Conservation (phyloP, 1,140 invertebrate genomes). For the Eueides isabella region DNA sequence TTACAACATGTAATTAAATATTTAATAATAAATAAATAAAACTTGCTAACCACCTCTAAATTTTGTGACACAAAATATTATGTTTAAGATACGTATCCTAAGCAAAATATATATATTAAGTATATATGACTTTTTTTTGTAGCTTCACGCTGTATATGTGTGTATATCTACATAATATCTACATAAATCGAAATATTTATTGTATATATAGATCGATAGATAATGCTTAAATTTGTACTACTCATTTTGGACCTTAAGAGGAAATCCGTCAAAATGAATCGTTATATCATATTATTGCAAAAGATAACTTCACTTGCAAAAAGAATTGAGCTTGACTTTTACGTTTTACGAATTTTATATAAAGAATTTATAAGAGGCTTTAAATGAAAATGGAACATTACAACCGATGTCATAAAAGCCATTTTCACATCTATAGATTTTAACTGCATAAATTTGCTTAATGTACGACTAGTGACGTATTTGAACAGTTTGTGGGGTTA, state of each 20-base stretch:
- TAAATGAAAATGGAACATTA: neutral
- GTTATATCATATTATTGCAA: neutral
- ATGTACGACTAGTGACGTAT: slow-evolving; percentile 23
- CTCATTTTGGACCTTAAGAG: neutral
- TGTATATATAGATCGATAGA: neutral
- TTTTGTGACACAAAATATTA: too few relatives aligned
- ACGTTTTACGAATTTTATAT: slow-evolving; percentile 20
- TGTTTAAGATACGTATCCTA: too few relatives aligned
- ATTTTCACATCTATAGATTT: slow-evolving; percentile 23
- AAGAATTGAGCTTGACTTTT: neutral
- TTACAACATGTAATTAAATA: too few relatives aligned
- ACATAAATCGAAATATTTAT: too few relatives aligned
- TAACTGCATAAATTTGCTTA: slow-evolving; percentile 28
- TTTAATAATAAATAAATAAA: too few relatives aligned
- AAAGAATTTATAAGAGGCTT: neutral
- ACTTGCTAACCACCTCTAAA: too few relatives aligned
- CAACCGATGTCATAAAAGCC: slow-evolving; percentile 3
- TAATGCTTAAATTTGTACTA: neutral
- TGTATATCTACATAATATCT: too few relatives aligned
- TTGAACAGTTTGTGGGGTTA: neutral
- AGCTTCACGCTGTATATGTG: too few relatives aligned
- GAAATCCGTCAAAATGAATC: neutral
- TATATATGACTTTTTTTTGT: too few relatives aligned
- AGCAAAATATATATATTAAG: too few relatives aligned
- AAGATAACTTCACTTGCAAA: neutral